Evolutionary conservation across 2,113 vertebrate genomes (phyloP).

Genomic region (Nothocercus julius): DNA sequence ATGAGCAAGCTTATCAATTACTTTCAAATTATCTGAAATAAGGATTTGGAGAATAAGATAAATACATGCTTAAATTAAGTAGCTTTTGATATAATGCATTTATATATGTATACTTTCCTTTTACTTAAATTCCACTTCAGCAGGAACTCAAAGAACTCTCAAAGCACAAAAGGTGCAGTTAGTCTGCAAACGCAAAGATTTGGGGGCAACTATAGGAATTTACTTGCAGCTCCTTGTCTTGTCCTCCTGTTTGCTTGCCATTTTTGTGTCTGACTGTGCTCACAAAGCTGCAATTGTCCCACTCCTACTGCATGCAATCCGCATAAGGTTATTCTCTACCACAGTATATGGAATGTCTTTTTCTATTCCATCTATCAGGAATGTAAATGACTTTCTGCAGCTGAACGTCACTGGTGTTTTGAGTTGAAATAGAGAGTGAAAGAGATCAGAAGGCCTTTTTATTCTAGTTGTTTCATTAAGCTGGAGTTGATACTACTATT

Average conservation of each 20-base stretch:
- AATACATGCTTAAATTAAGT: not conserved
- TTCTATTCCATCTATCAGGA: not conserved
- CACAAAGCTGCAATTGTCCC: slow-evolving; percentile 47
- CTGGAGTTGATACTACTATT: not conserved
- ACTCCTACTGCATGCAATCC: slow-evolving; percentile 14
- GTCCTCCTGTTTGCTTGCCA: not conserved
- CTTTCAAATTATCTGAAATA: not conserved
- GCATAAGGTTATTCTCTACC: slow-evolving; percentile 32
- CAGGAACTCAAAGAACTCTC: not conserved
- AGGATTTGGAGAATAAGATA: not conserved
- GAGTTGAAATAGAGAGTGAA: not conserved
- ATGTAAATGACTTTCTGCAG: not conserved
- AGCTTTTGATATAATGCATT: not conserved
- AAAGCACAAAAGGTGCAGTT: not conserved
- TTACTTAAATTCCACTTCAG: not conserved
- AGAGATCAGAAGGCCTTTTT: not conserved
- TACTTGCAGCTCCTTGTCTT: not conserved
- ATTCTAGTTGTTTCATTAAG: not conserved
- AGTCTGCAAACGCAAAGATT: not conserved
- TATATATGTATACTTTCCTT: too few species aligned
- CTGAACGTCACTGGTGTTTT: not conserved
- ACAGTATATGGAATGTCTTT: slow-evolving; percentile 20
- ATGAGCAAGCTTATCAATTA: not conserved
- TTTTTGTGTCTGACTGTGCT: not conserved
- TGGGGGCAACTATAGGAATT: not conserved